Evolutionary conservation across 2,888 invertebrate species (phyloP).

Genomic region (Hirtodrosophila confusa): DNA sequence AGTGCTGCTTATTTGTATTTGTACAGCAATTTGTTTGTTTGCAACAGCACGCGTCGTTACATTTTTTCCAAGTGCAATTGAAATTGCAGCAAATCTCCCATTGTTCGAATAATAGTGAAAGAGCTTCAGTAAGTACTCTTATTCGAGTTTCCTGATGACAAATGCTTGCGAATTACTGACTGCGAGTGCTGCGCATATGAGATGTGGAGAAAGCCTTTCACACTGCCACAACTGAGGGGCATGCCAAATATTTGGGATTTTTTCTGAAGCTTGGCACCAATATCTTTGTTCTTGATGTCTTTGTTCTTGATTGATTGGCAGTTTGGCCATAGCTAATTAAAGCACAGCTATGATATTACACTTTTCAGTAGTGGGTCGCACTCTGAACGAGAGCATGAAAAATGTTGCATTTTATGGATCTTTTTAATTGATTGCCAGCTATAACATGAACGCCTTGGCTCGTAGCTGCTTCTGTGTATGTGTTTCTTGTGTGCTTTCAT

Average conservation of each 20-base stretch:
- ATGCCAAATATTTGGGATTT: conserved; percentile 42
- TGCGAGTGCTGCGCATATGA: conserved; percentile 35
- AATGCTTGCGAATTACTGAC: conserved; percentile 12
- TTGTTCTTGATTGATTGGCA: conserved; percentile 54
- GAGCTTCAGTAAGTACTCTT: conserved; percentile 4
- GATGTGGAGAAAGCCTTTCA: conserved; percentile 56
- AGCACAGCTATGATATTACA: conserved; percentile 35
- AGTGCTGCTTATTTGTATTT: conserved; percentile 24
- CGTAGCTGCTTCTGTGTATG: conserved; percentile 15
- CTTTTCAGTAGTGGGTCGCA: conserved; percentile 16
- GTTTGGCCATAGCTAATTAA: conserved; percentile 37
- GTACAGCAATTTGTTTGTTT: conserved; percentile 43
- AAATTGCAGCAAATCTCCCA: conserved; percentile 38
- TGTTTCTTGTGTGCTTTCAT: conserved; percentile 22
- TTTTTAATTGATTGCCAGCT: conserved; percentile 47
- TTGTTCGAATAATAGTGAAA: conserved; percentile 3
- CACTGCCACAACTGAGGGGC: conserved; percentile 8
- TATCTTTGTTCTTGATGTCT: conserved; percentile 27
- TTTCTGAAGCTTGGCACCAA: conserved; percentile 36
- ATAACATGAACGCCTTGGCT: conserved; percentile 4
- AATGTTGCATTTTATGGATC: conserved; percentile 32
- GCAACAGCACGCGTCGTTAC: conserved; percentile 49
- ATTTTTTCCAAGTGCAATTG: conserved; percentile 43
- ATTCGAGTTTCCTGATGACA: not conserved
- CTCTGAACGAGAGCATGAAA: not conserved